These are phyloP conservation scores for Poecilia latipinna DNA, from an alignment of 2,113 vertebrate genomes.

Conservation along the genomic window DNA sequence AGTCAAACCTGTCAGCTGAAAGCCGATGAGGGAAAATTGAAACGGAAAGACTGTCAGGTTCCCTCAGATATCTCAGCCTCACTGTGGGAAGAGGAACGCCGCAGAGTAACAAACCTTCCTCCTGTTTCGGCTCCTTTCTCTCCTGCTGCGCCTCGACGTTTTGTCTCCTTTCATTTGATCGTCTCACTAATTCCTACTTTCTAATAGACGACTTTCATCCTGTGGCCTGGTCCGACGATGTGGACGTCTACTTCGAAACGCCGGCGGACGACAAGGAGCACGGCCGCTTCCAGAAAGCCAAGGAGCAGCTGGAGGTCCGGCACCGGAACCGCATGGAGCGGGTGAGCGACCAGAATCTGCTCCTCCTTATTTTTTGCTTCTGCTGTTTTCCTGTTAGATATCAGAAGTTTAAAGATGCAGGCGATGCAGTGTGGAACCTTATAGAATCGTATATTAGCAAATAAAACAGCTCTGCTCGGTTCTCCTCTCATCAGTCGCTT, in stretches of 20 bases:
- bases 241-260: constrained; percentile 97
- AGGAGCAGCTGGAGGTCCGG: constrained; percentile 95
- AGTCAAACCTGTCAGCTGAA: constrained; percentile 49
- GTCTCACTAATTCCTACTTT: neutral
- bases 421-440: too few relatives aligned
- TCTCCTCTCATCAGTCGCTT: too few relatives aligned
- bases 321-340: constrained; percentile 96
- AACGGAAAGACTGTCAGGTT: constrained; percentile 71
- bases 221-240: constrained; percentile 79
- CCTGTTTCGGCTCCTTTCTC: constrained; percentile 19
- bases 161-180: constrained; percentile 20
- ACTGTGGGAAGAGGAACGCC: constrained; percentile 36
- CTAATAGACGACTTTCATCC: too few relatives aligned
- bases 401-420: too few relatives aligned
- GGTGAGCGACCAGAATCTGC: constrained; percentile 75
- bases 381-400: too few relatives aligned
- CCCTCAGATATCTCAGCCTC: constrained; percentile 52
- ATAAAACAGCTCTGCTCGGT: too few relatives aligned
- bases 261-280: constrained; percentile 96
- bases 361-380: too few relatives aligned
- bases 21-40: constrained; percentile 55
- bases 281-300: constrained; percentile 95
- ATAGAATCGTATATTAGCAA: too few relatives aligned
- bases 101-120: constrained; percentile 20
- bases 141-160: constrained; percentile 3